Percentiles rank a stretch among this genome's conserved stretches.
Conservation (phyloP, 2,113 vertebrate genomes). For the Neopipo cinnamomea region DNA sequence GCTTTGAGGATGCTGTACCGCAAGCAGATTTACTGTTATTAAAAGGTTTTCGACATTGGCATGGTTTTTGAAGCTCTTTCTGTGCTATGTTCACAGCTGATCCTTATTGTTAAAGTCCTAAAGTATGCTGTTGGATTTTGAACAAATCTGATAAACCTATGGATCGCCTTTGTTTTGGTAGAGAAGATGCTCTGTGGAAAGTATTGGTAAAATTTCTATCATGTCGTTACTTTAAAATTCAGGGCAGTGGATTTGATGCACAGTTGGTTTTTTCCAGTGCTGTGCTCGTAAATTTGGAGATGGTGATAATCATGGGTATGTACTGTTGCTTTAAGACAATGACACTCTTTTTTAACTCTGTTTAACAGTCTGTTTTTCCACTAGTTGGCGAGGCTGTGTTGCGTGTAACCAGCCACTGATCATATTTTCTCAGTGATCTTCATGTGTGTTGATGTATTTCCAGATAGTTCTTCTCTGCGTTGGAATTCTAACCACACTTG, state of each 20-base stretch:
- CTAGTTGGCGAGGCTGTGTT: not conserved
- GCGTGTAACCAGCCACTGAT: not conserved
- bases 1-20: not conserved
- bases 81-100: not conserved
- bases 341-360: not conserved
- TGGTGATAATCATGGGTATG: not conserved
- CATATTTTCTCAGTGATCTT: not conserved
- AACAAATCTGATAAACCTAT: not conserved
- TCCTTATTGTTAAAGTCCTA: not conserved
- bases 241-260: not conserved
- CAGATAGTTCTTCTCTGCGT: not conserved
- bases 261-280: not conserved
- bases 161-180: accelerated
- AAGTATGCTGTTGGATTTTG: not conserved
- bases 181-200: not conserved
- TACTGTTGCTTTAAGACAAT: not conserved
- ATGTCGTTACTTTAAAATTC: not conserved
- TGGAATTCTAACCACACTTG: not conserved
- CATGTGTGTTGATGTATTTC: not conserved
- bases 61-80: not conserved
- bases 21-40: not conserved
- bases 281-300: not conserved
- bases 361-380: not conserved
- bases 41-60: not conserved
- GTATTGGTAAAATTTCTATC: not conserved